Conservation (phyloP, 2,113 vertebrate species). For the Protomyctophum bolini region DNA sequence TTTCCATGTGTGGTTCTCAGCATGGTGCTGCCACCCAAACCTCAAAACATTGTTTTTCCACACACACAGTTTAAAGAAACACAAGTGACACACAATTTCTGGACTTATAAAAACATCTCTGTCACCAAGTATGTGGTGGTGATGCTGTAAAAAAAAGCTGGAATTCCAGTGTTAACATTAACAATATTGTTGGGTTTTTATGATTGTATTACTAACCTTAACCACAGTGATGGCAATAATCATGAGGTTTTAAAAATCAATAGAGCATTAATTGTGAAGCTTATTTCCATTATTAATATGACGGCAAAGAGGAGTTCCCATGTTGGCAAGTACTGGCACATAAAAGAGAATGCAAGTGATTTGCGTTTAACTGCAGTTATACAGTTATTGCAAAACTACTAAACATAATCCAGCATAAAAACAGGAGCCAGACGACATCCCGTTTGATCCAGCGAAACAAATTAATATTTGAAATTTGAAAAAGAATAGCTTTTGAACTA, state of each 20-base stretch:
- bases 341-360: conserved; percentile 41
- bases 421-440: conserved; percentile 57
- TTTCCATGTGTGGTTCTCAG: conserved; percentile 69
- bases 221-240: conserved; percentile 16
- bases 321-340: conserved; percentile 27
- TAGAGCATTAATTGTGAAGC: conserved; percentile 26
- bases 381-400: conserved; percentile 49
- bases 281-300: conserved; percentile 7
- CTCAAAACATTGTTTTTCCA: conserved; percentile 67
- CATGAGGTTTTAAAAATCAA: not conserved
- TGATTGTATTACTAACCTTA: conserved; percentile 14
- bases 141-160: conserved; percentile 39
- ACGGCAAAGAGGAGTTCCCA: conserved; percentile 14
- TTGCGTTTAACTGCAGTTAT: conserved; percentile 46
- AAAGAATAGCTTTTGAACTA: conserved; percentile 65
- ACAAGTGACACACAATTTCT: conserved; percentile 58
- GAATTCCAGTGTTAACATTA: conserved; percentile 44
- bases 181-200: conserved; percentile 33
- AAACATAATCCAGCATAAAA: conserved; percentile 53
- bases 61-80: conserved; percentile 62
- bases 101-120: conserved; percentile 45
- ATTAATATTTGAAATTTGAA: conserved; percentile 53
- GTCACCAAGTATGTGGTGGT: conserved; percentile 48
- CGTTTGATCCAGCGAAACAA: conserved; percentile 59
- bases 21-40: conserved; percentile 67